Evolutionary conservation across 2,113 vertebrate genomes (phyloP).

Genomic region (Cololabis saira): DNA sequence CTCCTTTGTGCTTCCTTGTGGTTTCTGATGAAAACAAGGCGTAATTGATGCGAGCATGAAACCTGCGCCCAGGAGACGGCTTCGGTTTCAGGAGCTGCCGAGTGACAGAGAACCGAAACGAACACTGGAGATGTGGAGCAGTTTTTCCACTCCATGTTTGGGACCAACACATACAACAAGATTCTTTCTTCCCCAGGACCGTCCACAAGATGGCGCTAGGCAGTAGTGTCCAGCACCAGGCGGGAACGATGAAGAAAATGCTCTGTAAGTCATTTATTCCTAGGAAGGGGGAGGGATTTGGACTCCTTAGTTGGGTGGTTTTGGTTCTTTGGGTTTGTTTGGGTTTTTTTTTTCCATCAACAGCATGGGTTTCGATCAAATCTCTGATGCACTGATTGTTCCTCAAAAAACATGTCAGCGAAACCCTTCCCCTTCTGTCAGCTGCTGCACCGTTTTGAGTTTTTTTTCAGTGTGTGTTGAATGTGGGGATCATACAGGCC

Average conservation of each 20-base stretch:
- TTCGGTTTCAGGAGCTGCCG: slow-evolving; percentile 26
- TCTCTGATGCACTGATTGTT: slow-evolving; percentile 2
- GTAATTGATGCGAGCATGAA: slow-evolving; percentile 48
- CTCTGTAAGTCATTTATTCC: slow-evolving; percentile 3
- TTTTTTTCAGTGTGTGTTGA: background rate
- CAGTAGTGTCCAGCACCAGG: slow-evolving; percentile 28
- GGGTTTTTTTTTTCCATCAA: too few relatives aligned
- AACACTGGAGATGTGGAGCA: slow-evolving; percentile 22
- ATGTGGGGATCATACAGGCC: too few relatives aligned
- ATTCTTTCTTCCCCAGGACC: slow-evolving; percentile 7
- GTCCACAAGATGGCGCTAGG: slow-evolving; percentile 72
- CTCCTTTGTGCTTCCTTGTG: slow-evolving; percentile 24
- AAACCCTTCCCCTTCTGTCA: slow-evolving; percentile 4
- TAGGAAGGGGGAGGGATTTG: background rate
- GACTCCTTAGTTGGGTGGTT: slow-evolving; percentile 13
- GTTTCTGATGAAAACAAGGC: slow-evolving; percentile 40
- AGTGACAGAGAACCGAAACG: slow-evolving; percentile 36
- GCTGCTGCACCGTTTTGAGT: background rate
- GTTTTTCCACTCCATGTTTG: slow-evolving; percentile 45
- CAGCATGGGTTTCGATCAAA: background rate
- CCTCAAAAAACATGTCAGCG: slow-evolving; percentile 5
- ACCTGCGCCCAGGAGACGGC: slow-evolving; percentile 24
- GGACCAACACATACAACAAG: slow-evolving; percentile 18
- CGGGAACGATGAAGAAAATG: slow-evolving; percentile 22
- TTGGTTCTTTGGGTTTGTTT: background rate